These are phyloP conservation scores for Indicator maculatus DNA, from an alignment of 2,113 vertebrate genomes.

Conservation along the genomic window DNA sequence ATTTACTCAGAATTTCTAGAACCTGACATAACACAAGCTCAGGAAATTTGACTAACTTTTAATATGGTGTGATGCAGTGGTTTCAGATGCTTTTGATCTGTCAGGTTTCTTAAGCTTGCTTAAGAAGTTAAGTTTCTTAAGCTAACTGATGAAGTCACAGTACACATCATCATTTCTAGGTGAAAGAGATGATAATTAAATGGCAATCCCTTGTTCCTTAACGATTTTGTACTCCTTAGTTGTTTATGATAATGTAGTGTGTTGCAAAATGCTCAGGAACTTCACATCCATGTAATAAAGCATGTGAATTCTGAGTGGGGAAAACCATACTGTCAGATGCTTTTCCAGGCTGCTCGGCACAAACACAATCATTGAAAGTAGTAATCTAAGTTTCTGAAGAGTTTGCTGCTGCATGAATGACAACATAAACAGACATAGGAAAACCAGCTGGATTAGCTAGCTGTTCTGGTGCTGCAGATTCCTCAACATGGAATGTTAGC, in stretches of 20 bases:
- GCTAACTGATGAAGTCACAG: background rate
- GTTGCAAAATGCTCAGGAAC: background rate
- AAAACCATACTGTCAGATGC: background rate
- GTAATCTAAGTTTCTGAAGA: background rate
- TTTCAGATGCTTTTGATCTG: background rate
- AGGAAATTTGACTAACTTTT: background rate
- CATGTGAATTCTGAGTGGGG: background rate
- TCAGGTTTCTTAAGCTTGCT: background rate
- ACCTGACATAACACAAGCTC: background rate
- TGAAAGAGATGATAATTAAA: background rate
- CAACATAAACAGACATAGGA: background rate
- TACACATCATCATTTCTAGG: background rate
- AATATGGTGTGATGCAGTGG: background rate
- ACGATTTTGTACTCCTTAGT: background rate
- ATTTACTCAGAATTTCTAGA: background rate
- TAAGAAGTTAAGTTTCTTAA: background rate
- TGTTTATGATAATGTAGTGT: background rate
- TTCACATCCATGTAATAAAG: rapidly evolving
- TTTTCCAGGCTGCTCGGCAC: background rate
- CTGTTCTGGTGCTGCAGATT: background rate
- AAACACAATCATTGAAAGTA: background rate
- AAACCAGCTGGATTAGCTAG: background rate
- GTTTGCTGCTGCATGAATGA: background rate
- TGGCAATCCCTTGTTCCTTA: background rate
- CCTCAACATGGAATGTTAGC: background rate